Conservation (phyloP, 2,888 invertebrate genomes). For the Drosophila testacea region DNA sequence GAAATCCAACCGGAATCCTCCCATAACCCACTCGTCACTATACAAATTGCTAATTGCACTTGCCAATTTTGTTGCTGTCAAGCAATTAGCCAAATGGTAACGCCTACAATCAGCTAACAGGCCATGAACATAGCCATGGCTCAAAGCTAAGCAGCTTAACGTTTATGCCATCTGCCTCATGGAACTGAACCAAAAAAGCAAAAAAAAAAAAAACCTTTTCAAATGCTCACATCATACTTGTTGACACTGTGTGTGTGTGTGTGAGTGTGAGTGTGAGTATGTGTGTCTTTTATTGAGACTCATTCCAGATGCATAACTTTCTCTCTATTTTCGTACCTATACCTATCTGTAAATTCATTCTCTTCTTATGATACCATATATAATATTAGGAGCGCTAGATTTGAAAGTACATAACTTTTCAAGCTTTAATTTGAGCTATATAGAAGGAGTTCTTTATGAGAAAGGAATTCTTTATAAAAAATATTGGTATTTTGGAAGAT, state of each 20-base stretch:
- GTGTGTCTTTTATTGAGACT: background rate
- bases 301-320: background rate
- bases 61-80: constrained; percentile 11
- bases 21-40: background rate
- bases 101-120: constrained; percentile 6
- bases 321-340: too few species aligned
- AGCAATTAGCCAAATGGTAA: constrained; percentile 17
- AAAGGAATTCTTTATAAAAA: too few species aligned
- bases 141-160: constrained; percentile 64
- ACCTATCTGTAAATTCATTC: background rate
- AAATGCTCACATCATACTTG: constrained; percentile 21
- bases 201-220: constrained; percentile 10
- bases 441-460: too few species aligned
- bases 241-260: constrained; percentile 12
- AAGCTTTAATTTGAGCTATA: too few species aligned
- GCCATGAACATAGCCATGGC: constrained; percentile 2
- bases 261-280: constrained; percentile 4
- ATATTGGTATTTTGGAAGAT: too few species aligned
- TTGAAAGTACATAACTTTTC: too few species aligned
- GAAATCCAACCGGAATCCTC: constrained; percentile 13
- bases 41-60: constrained; percentile 18
- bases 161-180: constrained; percentile 42
- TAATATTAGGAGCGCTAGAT: too few species aligned
- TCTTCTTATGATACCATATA: too few species aligned
- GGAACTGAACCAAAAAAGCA: constrained; percentile 25